These are phyloP conservation scores for Leptinotarsa lineolata DNA, from an alignment of 1,140 invertebrate species.

Conservation along the genomic window DNA sequence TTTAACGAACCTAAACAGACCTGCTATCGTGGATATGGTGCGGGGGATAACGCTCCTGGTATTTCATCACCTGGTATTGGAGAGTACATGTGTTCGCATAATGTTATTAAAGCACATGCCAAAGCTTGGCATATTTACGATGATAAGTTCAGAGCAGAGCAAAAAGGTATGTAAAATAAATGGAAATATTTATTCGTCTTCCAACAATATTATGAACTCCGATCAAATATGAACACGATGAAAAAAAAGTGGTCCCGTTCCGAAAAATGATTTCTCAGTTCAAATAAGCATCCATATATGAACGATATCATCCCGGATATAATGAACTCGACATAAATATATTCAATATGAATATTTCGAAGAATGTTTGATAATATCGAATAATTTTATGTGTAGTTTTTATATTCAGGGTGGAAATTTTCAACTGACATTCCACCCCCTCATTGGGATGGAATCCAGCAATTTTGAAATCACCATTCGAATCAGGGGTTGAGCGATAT, in stretches of 20 bases:
- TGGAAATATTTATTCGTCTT: conserved; percentile 62
- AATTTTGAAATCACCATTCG: too few species aligned
- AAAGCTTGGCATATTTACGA: conserved; percentile 56
- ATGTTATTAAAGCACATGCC: conserved; percentile 57
- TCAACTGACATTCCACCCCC: too few species aligned
- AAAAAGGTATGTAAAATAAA: conserved; percentile 32
- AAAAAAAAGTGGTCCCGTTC: neutral
- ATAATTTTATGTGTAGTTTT: too few species aligned
- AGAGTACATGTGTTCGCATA: conserved; percentile 57
- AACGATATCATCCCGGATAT: too few species aligned
- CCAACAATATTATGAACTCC: conserved; percentile 58
- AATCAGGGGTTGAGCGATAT: too few species aligned
- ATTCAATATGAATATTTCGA: too few species aligned
- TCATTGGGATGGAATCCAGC: too few species aligned
- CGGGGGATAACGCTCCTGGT: conserved; percentile 28
- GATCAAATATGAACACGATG: neutral
- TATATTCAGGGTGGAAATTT: too few species aligned
- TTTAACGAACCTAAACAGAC: conserved; percentile 53
- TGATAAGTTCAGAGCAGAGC: conserved; percentile 25
- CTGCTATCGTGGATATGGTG: conserved; percentile 33
- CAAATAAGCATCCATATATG: too few species aligned
- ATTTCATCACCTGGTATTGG: conserved; percentile 42
- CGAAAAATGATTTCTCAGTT: too few species aligned
- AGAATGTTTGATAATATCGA: too few species aligned
- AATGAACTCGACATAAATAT: too few species aligned